Percentiles rank a stretch among this genome's conserved stretches.
These are phyloP conservation scores for Euzetes globulus DNA, from an alignment of 2,888 invertebrate genomes.

Conservation along the genomic window DNA sequence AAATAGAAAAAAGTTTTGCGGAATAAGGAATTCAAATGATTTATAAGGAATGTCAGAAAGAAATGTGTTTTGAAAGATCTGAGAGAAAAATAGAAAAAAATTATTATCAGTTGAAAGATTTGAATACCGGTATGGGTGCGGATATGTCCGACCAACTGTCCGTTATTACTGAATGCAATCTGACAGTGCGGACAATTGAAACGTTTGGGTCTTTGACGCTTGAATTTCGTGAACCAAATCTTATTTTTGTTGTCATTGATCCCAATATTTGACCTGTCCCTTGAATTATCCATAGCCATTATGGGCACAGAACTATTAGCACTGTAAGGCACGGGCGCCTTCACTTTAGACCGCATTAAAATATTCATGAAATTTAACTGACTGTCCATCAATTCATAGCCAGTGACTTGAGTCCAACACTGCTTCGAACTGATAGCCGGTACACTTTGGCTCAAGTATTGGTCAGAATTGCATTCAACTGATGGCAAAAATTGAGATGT, in stretches of 20 bases:
- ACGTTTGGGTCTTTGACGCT: slow-evolving; percentile 47
- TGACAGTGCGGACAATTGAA: slow-evolving; percentile 62
- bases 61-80: neutral
- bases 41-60: neutral
- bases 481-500: neutral
- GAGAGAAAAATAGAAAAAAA: neutral
- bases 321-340: too few species aligned
- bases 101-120: neutral
- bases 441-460: neutral
- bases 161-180: slow-evolving; percentile 87
- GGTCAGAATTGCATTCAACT: neutral
- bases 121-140: slow-evolving; percentile 70
- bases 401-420: neutral
- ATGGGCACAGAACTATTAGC: neutral
- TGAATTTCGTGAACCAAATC: slow-evolving; percentile 8
- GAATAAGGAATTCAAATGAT: neutral
- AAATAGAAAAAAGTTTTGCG: neutral
- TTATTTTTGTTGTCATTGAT: neutral
- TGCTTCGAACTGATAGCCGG: neutral
- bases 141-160: slow-evolving; percentile 79
- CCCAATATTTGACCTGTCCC: neutral
- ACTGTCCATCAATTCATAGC: neutral
- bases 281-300: neutral
- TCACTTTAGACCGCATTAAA: neutral
- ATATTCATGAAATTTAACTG: neutral